Base-by-base conservation (phyloP, 2,113 vertebrate species). In the Numida meleagris region DNA sequence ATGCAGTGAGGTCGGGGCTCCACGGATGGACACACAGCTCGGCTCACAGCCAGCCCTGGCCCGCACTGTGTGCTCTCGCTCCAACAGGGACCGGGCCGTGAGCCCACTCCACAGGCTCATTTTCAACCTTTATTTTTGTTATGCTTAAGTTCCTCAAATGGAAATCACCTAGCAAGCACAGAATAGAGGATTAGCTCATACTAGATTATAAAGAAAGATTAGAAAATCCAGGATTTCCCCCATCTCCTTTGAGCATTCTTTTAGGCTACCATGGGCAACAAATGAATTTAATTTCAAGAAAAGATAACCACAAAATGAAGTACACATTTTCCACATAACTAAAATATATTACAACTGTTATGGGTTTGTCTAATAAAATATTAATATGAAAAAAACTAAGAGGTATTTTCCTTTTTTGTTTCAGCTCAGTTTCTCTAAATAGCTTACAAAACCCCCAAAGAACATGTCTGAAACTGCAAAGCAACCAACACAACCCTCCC, bases 391-490 rank as follows among this genome's bases (percentile, higher is more conserved):
- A 74, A 95, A 95, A 53, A 90, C 77, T 61, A 84, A 70, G 80
- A 93, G 62, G 73, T 73, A 82, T 96, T 94, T 88, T 88, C 86
- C 79, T 91, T 34, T 82, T 91, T 94, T 91, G 90, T 93, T 87
- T 94, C 83, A 92, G 74, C 66, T 86, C 87, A 74, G 85, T 83
- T 94, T 88, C 82, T 90, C 80, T 81, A 72, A 94, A 90, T 53
- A 87, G 82, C 82, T 91, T 81, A 27, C 19, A 88, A 96, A 96
- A 88, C 46, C 85, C 87, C 96, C 57, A n/a, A 90, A 93, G 86
- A 96, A 93, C 96, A 58, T n/a, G 95, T 42, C 77, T 96, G 92
- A 93, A 97, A 53, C 88, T 96, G 94, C 90, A 86, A 93, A 86
- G 90, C 91, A 93, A 90, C 94, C 91, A 90, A 91, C 53, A 90